Conservation (phyloP, 2,113 vertebrate genomes). For the crab-eating macaque (Macaca fascicularis) region T2T-MFA8v1.1 NC_088376.1:56321001-56321500, state of each 20-base stretch:
- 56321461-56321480: background rate
- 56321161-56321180: background rate
- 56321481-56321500: background rate
- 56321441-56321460: background rate
- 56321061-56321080: background rate
- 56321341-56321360: background rate
- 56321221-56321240: background rate
- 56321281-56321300: background rate
- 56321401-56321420: background rate
- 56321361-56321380: background rate
- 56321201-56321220: background rate
- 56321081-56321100: background rate
- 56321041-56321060: background rate
- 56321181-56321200: background rate
- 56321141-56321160: background rate
- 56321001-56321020: background rate
- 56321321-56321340: background rate
- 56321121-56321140: background rate
- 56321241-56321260: background rate
- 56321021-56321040: background rate
- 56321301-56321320: background rate
- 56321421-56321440: constrained; percentile 32
- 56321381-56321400: background rate
- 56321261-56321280: background rate
- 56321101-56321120: background rate